Percentiles rank a stretch among this genome's conserved stretches.
phyloP scores from a whole-genome alignment of 1,140 invertebrate genomes.

The Wasmannia auropunctata region DNA sequence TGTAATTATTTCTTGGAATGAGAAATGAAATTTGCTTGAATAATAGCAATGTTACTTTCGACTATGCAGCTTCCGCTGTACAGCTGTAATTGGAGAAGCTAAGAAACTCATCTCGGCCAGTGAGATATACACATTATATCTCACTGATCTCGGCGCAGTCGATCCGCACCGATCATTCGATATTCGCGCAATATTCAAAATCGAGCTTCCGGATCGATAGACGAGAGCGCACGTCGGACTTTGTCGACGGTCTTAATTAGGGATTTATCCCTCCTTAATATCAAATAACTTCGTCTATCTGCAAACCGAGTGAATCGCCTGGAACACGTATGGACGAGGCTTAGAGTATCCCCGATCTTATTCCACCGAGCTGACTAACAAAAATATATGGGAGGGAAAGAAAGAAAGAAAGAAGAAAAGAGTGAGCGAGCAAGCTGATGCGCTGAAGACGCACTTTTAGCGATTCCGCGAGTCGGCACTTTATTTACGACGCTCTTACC shows the following conservation, averaged over 20 bases:
- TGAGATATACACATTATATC: too few species aligned
- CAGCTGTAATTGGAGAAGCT: not conserved
- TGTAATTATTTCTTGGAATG: not conserved
- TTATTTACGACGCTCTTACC: not conserved
- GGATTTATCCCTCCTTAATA: constrained; percentile 61
- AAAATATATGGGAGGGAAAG: constrained; percentile 5
- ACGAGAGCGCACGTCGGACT: constrained; percentile 21
- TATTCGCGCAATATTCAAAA: constrained; percentile 6
- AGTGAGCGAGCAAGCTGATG: not conserved
- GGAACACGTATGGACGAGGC: constrained; percentile 11
- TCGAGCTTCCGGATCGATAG: not conserved
- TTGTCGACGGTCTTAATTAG: constrained; percentile 63
- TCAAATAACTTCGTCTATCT: constrained; percentile 56
- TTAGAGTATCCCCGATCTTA: constrained; percentile 36
- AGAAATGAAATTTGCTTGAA: not conserved
- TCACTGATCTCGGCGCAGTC: not conserved
- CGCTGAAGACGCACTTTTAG: constrained; percentile 32
- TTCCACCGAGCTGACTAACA: constrained; percentile 33
- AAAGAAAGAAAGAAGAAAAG: too few species aligned
- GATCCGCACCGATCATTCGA: not conserved
- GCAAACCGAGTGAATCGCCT: constrained; percentile 17
- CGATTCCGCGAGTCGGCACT: constrained; percentile 9
- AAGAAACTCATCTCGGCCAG: not conserved
- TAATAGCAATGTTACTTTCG: not conserved
- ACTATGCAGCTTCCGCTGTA: not conserved